These are phyloP conservation scores for Lutjanus campechanus DNA, from an alignment of 2,797 vertebrate genomes.

Conservation along the genomic window DNA sequence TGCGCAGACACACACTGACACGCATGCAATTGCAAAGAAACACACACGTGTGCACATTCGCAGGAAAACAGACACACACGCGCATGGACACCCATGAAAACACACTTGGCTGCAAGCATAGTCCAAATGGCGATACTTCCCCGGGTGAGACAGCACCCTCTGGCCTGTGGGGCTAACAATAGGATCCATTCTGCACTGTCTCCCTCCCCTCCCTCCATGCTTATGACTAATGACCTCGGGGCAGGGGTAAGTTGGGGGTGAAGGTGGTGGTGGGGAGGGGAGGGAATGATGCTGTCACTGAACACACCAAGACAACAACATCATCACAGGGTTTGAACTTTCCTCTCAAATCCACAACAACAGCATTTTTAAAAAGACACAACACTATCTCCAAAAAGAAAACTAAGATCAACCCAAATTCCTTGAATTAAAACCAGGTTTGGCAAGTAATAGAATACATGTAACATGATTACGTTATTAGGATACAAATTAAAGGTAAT, in stretches of 20 bases:
- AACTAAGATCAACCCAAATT: constrained; percentile 1
- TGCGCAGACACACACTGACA: constrained; percentile 47
- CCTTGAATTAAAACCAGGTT: no score
- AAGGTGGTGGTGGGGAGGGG: constrained; percentile 26
- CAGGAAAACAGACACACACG: constrained; percentile 41
- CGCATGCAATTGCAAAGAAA: constrained; percentile 28
- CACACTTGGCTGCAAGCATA: constrained; percentile 59
- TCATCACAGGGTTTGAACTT: constrained; percentile 26
- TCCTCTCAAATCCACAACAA: constrained; percentile 8
- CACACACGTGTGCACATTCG: constrained; percentile 11
- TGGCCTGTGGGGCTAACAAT: constrained; percentile 75
- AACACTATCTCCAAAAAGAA: background rate
- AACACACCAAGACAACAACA: constrained; percentile 62
- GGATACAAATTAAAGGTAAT: no score
- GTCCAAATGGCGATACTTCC: constrained; percentile 72
- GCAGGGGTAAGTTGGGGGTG: constrained; percentile 72
- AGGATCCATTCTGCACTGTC: constrained; percentile 77
- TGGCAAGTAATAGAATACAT: no score
- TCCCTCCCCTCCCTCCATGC: constrained; percentile 45
- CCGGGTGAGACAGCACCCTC: constrained; percentile 72
- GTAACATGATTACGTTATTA: no score
- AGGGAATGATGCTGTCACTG: constrained; percentile 38
- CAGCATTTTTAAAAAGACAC: constrained; percentile 11
- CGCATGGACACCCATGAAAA: constrained; percentile 44
- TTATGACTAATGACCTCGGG: constrained; percentile 75